Conservation (phyloP, 2,797 vertebrate species). For the Labroides dimidiatus region DNA sequence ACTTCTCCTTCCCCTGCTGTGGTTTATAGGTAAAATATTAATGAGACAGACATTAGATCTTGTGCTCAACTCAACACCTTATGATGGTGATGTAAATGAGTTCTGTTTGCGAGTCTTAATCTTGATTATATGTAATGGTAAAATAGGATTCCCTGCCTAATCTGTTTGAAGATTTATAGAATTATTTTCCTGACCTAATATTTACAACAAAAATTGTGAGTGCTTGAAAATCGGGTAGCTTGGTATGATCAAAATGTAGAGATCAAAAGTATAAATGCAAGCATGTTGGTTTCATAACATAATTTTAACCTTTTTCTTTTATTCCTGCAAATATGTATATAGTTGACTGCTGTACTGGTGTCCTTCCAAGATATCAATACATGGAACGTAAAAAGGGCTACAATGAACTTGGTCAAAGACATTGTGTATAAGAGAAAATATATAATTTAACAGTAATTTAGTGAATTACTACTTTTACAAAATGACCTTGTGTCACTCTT, state of each 20-base stretch:
- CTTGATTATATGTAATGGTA: conserved; percentile 70
- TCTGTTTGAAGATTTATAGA: conserved; percentile 64
- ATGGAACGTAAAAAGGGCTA: neutral
- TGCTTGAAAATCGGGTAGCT: conserved; percentile 29
- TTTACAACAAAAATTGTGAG: conserved; percentile 41
- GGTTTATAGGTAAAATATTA: conserved; percentile 33
- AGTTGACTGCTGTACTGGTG: neutral
- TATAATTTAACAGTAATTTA: neutral
- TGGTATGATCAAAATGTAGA: conserved; percentile 28
- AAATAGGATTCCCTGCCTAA: conserved; percentile 72
- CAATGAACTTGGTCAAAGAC: neutral
- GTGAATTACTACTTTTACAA: neutral
- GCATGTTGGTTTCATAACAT: conserved; percentile 34
- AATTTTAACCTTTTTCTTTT: conserved; percentile 1
- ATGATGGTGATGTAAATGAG: conserved; percentile 54
- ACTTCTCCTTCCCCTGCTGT: conserved; percentile 16
- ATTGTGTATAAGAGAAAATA: conserved; percentile 1
- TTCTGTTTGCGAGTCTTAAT: conserved; percentile 68
- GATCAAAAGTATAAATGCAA: conserved; percentile 44
- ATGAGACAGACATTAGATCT: conserved; percentile 42
- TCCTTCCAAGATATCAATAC: neutral
- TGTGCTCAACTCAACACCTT: conserved; percentile 46
- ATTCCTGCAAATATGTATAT: conserved; percentile 8
- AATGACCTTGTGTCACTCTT: neutral
- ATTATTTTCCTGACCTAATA: conserved; percentile 66